phyloP scores from a whole-genome alignment of 2,113 vertebrate species.

The Burhinus bistriatus region DNA sequence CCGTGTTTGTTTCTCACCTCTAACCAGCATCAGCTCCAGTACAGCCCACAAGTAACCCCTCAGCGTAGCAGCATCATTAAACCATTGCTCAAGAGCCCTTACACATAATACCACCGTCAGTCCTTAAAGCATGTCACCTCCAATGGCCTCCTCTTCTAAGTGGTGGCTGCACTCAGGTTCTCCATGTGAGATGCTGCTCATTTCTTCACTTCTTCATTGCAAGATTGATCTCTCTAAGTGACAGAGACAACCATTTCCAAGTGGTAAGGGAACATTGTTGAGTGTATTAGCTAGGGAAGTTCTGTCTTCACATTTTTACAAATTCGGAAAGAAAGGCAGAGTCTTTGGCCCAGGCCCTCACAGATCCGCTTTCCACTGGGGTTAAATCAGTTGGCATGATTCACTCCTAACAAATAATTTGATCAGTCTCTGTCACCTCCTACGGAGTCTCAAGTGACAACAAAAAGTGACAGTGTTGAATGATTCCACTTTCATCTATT shows the following conservation, averaged over 20 bases:
- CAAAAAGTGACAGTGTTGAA: constrained; percentile 34
- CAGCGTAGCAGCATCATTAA: background rate
- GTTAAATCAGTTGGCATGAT: background rate
- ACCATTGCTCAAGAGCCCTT: background rate
- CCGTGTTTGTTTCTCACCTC: background rate
- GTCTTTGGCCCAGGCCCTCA: background rate
- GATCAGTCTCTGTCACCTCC: background rate
- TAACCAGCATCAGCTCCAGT: background rate
- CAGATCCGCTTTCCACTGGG: background rate
- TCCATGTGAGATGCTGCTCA: background rate
- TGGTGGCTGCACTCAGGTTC: background rate
- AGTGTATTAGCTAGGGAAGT: background rate
- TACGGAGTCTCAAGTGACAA: background rate
- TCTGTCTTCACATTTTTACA: background rate
- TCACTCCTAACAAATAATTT: background rate
- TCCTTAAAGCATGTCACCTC: background rate
- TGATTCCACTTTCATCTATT: constrained; percentile 50
- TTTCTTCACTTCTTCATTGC: background rate
- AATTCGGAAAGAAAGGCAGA: background rate
- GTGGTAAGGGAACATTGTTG: background rate
- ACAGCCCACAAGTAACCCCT: background rate
- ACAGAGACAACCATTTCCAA: background rate
- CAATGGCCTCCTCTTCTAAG: background rate
- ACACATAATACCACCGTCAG: background rate
- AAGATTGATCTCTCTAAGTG: background rate